Evolutionary conservation across 1,140 invertebrate species (phyloP).

Genomic region (Periplaneta americana): DNA sequence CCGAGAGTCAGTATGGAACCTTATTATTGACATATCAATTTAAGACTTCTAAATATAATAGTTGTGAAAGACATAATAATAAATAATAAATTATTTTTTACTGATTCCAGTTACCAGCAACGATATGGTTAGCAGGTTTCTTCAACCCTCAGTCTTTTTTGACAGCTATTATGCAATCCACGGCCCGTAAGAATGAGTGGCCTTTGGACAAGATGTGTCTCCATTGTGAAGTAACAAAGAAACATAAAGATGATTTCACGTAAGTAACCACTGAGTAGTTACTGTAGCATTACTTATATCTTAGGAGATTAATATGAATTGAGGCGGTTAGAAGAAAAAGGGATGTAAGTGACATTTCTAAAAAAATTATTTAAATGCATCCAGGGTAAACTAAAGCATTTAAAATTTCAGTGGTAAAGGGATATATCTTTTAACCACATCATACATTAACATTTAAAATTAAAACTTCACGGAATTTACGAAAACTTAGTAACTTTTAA

Average conservation of each 20-base stretch:
- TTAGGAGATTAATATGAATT: neutral
- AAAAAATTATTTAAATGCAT: too few relatives aligned
- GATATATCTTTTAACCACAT: too few relatives aligned
- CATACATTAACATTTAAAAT: too few relatives aligned
- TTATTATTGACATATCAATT: conserved; percentile 82
- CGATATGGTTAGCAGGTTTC: conserved; percentile 90
- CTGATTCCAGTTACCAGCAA: conserved; percentile 58
- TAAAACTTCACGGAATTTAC: too few relatives aligned
- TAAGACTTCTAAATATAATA: conserved; percentile 75
- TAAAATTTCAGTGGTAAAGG: too few relatives aligned
- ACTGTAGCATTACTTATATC: neutral
- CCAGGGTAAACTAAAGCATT: too few relatives aligned
- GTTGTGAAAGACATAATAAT: too few relatives aligned
- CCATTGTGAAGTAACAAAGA: conserved; percentile 92
- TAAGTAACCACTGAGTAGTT: conserved; percentile 35
- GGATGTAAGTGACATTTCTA: too few relatives aligned
- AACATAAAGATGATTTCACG: conserved; percentile 77
- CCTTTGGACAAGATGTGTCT: conserved; percentile 94
- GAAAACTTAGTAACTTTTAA: too few relatives aligned
- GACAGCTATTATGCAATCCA: conserved; percentile 96
- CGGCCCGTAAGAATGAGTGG: conserved; percentile 91
- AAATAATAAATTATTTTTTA: conserved; percentile 6
- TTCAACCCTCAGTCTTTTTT: conserved; percentile 97
- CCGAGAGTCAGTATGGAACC: conserved; percentile 83
- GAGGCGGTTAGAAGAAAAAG: conserved; percentile 44